Base-by-base conservation (phyloP, 2,113 vertebrate genomes). In the Rostratula benghalensis region DNA sequence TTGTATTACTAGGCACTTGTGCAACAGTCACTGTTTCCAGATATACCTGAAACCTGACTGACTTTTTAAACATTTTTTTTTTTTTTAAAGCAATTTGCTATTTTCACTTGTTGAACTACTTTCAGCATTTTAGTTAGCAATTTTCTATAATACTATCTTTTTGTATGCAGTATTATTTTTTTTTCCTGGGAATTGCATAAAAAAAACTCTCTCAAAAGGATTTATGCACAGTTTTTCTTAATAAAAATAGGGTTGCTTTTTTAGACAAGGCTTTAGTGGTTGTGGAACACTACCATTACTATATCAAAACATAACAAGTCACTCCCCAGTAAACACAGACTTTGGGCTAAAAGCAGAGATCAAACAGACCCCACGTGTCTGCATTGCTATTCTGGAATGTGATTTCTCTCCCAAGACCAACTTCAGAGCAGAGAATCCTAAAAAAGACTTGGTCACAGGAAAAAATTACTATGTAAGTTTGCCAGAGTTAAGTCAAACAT, bases 241-340 rank as follows among this genome's bases (percentile, higher is more conserved):
- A 97, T 90, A 85, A 95, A 95, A 95, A 65, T 37, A 88, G 37
- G 37, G 61, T 57, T 80, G 43, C 77, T 57, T 87, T 91, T 89
- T 73, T 71, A 74, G 85, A 60, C 39, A 68, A 79, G 80, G 74
- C 90, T 95, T 96, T 91, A 91, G 95, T 76, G 95, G 96, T 94
- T 92, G 81, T 78, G 50, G 87, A 95, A 75, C 93, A 91, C 92
- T 89, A 83, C 81, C 79, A 95, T 96, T 92, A 87, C 86, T 80
- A 51, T 56, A 90, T 65, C 59, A 81, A 93, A 96, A 95, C 75
- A 64, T 59, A 93, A 65, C 41, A 78, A 83, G 94, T 86, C 89
- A 94, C 93, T 97, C 94, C 96, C 95, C 75, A 70, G 86, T 97
- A 97, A 97, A 95, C 79, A 97, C 53, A 96, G 84, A 83, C 81